Base-by-base conservation (phyloP, 1,140 invertebrate species). In the Diachasmimorpha longicaudata region DNA sequence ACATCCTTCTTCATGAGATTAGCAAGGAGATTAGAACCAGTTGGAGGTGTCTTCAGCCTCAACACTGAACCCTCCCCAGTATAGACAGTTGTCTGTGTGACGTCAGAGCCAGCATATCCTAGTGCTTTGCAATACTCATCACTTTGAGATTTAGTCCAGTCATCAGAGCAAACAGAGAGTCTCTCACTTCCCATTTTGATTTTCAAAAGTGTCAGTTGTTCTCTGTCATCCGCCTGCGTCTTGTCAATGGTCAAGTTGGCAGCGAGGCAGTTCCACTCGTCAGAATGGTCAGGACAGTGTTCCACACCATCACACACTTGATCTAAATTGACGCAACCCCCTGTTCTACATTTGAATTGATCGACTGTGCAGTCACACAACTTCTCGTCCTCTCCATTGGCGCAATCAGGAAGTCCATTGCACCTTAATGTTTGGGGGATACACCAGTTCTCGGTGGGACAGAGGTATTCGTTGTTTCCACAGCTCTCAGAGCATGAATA, bases 381-480 rank as follows among this genome's bases (percentile, higher is more conserved):
- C 67, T 90, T 88, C 85, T 94, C 93, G 82, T 95, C 93, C 77
- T 93, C 92, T n/a, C 89, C 91, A 77, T 91, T 89, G 0, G 83
- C 79, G 81, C 93, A 94, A 78, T 94, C 93, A 23, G 87, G 74
- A 39, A 90, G 85, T 3, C 91, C 91, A 82, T 95, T 93, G 85
- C 93, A 94, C 8, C 85, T 84, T 89, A 90, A 91, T 2, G 89
- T 90, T 8, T 88, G 85, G 13, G 90, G 90, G 76, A 92, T 89
- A 78, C 91, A 92, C 82, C 89, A 89, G 70, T 90, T 89, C 79
- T 91, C 89, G 21, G 87, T 87, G 0, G 89, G 84, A 77, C 92
- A 93, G 0, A 91, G 85, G 79, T 91, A 93, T 79, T 92, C 89
- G 72, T 91, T 85, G 69, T 91, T 91, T 0, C 85, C 86, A 79